phyloP scores from a whole-genome alignment of 2,888 invertebrate genomes.

The Bursaphelenchus okinawaensis region DNA sequence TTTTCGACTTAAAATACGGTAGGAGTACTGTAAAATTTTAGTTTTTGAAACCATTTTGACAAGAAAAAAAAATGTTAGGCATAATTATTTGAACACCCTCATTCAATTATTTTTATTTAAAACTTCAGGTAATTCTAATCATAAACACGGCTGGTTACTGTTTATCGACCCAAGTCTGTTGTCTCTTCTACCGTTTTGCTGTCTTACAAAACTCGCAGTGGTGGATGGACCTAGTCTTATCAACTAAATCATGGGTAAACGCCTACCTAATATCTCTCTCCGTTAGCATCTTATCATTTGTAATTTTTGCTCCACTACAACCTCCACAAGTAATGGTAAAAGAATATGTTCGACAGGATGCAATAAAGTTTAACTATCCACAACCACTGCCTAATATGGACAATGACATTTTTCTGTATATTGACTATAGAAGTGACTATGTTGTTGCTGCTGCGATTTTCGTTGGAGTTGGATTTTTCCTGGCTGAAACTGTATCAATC shows the following conservation, averaged over 20 bases:
- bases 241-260: background rate
- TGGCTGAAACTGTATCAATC: background rate
- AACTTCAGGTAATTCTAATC: background rate
- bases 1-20: too few species aligned
- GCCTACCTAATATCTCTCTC: background rate
- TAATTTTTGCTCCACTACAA: background rate
- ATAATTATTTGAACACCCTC: too few species aligned
- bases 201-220: background rate
- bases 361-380: background rate
- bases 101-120: too few species aligned
- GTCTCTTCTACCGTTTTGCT: background rate
- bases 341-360: background rate
- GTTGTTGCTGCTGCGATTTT: background rate
- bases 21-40: too few species aligned
- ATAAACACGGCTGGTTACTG: background rate
- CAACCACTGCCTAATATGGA: background rate
- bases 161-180: background rate
- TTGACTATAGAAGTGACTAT: background rate
- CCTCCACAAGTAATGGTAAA: background rate
- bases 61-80: too few species aligned
- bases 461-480: background rate
- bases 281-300: background rate
- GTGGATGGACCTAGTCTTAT: background rate
- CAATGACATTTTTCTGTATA: background rate
- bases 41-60: too few species aligned